Evolutionary conservation across 2,797 vertebrate genomes (phyloP).

Genomic region (Anas flavirostris): DNA sequence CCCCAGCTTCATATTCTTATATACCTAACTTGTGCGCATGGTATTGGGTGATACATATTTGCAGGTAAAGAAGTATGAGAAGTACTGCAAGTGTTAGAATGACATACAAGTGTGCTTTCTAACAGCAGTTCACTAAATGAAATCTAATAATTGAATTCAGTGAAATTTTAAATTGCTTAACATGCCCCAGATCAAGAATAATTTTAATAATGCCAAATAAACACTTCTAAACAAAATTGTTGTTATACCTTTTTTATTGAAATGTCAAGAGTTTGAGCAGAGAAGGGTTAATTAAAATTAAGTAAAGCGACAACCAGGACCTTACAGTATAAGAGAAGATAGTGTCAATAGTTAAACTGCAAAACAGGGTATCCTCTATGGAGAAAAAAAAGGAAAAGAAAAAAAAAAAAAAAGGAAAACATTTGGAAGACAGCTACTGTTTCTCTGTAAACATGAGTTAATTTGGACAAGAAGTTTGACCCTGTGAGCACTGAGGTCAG

Average conservation of each 20-base stretch:
- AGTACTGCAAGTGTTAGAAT: not conserved
- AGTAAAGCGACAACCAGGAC: too few species aligned
- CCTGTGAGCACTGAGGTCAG: not conserved
- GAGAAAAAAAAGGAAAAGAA: not conserved
- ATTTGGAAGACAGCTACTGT: not conserved
- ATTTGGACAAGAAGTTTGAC: not conserved
- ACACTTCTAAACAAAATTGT: not conserved
- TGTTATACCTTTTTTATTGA: not conserved
- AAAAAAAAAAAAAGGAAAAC: not conserved
- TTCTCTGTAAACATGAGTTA: not conserved
- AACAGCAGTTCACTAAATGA: not conserved
- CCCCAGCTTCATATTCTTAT: not conserved
- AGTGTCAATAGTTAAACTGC: not conserved
- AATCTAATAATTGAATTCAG: not conserved
- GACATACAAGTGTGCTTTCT: not conserved
- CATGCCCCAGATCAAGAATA: accelerated
- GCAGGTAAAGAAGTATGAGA: not conserved
- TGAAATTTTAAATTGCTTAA: not conserved
- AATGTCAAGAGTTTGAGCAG: not conserved
- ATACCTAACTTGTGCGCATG: not conserved
- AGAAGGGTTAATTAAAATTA: not conserved
- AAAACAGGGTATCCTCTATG: not conserved
- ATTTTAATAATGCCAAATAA: not conserved
- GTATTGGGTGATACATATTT: not conserved
- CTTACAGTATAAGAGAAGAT: too few species aligned